These are phyloP conservation scores for Actias luna DNA, from an alignment of 2,888 invertebrate genomes.

Conservation along the genomic window DNA sequence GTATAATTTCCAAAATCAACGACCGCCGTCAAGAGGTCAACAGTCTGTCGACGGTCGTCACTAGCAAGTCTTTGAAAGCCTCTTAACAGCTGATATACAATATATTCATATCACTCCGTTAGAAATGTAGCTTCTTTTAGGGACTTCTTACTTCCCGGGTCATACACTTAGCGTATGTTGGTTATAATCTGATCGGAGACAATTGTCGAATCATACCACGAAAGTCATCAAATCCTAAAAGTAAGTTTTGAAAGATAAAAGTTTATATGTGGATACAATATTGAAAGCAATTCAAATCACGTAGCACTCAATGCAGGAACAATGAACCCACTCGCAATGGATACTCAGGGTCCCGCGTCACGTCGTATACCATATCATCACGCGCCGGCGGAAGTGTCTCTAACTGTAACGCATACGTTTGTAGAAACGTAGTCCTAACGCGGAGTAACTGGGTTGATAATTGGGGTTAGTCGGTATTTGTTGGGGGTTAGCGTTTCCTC, in stretches of 20 bases:
- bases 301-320: conserved; percentile 29
- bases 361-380: conserved; percentile 51
- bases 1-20: no score
- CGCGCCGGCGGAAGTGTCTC: conserved; percentile 50
- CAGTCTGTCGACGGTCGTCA: no score
- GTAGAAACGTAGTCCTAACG: conserved; percentile 52
- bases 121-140: no score
- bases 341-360: conserved; percentile 44
- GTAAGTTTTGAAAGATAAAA: not conserved
- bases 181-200: no score
- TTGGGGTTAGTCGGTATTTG: conserved; percentile 45
- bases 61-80: no score
- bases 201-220: no score
- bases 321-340: conserved; percentile 41
- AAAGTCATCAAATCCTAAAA: not conserved
- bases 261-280: not conserved
- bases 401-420: conserved; percentile 59
- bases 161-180: no score
- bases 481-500: conserved; percentile 15
- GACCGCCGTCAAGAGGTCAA: no score
- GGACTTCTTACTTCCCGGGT: no score
- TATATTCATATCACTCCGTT: no score
- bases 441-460: conserved; percentile 50
- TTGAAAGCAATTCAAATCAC: conserved; percentile 27
- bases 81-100: no score